Percentiles rank a stretch among this genome's conserved stretches.
phyloP scores from a whole-genome alignment of 2,113 vertebrate genomes.

The Bettongia penicillata region DNA sequence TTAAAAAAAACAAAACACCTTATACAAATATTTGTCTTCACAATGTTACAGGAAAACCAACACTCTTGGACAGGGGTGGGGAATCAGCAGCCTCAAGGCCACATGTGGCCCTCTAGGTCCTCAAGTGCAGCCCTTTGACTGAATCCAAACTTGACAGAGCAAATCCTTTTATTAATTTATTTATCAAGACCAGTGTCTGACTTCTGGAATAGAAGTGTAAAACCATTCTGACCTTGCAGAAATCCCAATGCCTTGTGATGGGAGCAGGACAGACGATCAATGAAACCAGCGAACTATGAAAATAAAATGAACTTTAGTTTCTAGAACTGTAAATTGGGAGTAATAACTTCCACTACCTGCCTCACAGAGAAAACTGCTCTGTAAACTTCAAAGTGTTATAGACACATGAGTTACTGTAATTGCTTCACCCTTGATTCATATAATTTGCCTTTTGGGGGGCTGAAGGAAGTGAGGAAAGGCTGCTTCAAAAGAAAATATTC shows the following conservation, averaged over 20 bases:
- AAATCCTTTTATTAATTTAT: too few species aligned
- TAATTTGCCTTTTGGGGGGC: not conserved
- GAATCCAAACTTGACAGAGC: too few species aligned
- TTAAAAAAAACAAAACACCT: not conserved
- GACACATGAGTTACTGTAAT: not conserved
- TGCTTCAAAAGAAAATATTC: not conserved
- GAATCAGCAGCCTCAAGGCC: too few species aligned
- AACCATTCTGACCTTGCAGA: constrained; percentile 31
- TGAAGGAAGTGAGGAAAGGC: constrained; percentile 7
- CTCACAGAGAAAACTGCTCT: constrained; percentile 6
- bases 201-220: constrained; percentile 23
- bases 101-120: too few species aligned
- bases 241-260: constrained; percentile 39
- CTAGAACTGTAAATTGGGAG: not conserved
- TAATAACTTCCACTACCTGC: not conserved
- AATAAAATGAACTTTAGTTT: constrained; percentile 38
- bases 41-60: not conserved
- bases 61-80: not conserved
- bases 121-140: too few species aligned
- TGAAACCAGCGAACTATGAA: constrained; percentile 64
- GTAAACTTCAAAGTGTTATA: constrained; percentile 4
- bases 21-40: not conserved
- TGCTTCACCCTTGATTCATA: not conserved
- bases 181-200: constrained; percentile 15
- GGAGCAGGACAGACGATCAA: constrained; percentile 48